Evolutionary conservation across 1,140 invertebrate genomes (phyloP).

Genomic region (Drosophila mayri): DNA sequence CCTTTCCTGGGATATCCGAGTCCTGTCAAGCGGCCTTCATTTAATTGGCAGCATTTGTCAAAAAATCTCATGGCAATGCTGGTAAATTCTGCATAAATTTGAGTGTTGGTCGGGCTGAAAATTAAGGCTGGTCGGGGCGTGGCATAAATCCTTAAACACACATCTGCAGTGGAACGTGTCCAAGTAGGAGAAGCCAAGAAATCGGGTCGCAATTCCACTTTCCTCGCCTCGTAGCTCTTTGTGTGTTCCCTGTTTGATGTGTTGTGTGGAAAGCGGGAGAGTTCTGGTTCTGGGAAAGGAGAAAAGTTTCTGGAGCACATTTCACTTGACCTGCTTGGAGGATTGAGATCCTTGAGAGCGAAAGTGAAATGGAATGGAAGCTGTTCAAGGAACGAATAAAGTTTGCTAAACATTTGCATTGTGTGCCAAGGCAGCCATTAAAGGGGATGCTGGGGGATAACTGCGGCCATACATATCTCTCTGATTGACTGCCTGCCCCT

Average conservation of each 20-base stretch:
- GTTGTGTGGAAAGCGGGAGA: conserved; percentile 12
- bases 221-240: conserved; percentile 52
- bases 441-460: neutral
- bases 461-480: neutral
- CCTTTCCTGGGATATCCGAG: conserved; percentile 21
- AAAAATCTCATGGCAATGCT: conserved; percentile 23
- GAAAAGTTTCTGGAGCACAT: conserved; percentile 62
- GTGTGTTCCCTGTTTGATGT: conserved; percentile 29
- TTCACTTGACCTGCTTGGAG: conserved; percentile 64
- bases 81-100: conserved; percentile 30
- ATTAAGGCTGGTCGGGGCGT: neutral
- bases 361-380: conserved; percentile 44
- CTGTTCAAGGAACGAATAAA: conserved; percentile 3
- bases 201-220: conserved; percentile 63
- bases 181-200: conserved; percentile 49
- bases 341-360: conserved; percentile 23
- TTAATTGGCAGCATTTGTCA: conserved; percentile 62
- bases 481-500: conserved; percentile 13
- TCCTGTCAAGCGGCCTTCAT: conserved; percentile 23
- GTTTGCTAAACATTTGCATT: conserved; percentile 50
- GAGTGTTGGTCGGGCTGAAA: neutral
- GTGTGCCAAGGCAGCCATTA: conserved; percentile 32
- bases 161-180: conserved; percentile 47
- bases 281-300: conserved; percentile 2
- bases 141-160: conserved; percentile 22